A percentile compares a stretch with the other conserved stretches of the same genome.
Evolutionary conservation across 2,113 vertebrate species (phyloP).

Genomic region (Syngnathoides biaculeatus): DNA sequence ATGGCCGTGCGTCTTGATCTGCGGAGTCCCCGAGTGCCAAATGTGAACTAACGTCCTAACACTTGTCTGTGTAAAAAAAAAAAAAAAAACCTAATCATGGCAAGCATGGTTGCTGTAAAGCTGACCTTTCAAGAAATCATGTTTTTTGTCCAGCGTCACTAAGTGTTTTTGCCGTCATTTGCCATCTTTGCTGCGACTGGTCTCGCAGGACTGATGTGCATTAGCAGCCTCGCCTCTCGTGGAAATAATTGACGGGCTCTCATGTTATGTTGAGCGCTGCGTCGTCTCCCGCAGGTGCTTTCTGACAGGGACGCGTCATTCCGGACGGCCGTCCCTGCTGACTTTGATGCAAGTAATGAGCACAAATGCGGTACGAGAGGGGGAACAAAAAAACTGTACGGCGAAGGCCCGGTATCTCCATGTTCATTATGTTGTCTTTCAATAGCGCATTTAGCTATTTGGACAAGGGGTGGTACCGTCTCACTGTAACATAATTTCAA

Average conservation of each 20-base stretch:
- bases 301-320: slow-evolving; percentile 13
- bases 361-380: neutral
- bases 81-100: slow-evolving; percentile 1
- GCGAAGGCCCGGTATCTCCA: neutral
- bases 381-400: neutral
- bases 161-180: slow-evolving; percentile 32
- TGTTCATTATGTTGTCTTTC: slow-evolving; percentile 4
- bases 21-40: neutral
- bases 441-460: neutral
- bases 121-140: slow-evolving; percentile 10
- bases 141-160: slow-evolving; percentile 10
- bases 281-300: slow-evolving; percentile 25
- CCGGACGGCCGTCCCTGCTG: slow-evolving; percentile 8
- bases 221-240: slow-evolving; percentile 51
- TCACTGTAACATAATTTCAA: slow-evolving; percentile 11
- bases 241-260: slow-evolving; percentile 41
- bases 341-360: neutral
- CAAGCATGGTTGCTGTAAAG: neutral
- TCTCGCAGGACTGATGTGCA: slow-evolving; percentile 58
- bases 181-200: slow-evolving; percentile 18
- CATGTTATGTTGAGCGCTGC: slow-evolving; percentile 36
- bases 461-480: neutral
- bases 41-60: slow-evolving; percentile 1
- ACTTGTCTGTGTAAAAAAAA: neutral
- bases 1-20: neutral